Evolutionary conservation across 1,140 invertebrate species (phyloP).

Genomic region (Proales similis): DNA sequence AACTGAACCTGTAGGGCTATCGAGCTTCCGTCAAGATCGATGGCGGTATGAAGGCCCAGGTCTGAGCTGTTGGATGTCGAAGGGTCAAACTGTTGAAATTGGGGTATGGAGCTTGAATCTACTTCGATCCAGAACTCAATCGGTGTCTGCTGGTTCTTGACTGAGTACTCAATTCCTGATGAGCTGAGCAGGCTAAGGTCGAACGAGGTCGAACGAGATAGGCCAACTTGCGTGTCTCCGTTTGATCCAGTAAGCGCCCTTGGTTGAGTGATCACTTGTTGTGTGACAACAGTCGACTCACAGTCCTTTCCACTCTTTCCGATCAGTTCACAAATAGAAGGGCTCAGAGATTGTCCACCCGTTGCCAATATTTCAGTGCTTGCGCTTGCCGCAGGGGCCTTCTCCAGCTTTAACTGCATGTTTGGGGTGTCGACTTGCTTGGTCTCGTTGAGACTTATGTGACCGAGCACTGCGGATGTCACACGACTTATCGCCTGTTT

Average conservation of each 20-base stretch:
- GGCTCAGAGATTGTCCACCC: too few species aligned
- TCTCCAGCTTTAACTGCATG: too few species aligned
- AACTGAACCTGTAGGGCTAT: constrained; percentile 24
- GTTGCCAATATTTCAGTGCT: too few species aligned
- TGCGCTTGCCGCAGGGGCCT: too few species aligned
- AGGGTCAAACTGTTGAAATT: constrained; percentile 8
- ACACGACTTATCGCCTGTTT: too few species aligned
- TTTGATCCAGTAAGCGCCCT: constrained; percentile 10
- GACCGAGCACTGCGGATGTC: too few species aligned
- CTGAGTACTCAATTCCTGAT: constrained; percentile 11
- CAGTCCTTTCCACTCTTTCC: too few species aligned
- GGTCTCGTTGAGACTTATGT: too few species aligned
- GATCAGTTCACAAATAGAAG: too few species aligned
- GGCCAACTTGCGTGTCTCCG: constrained; percentile 17
- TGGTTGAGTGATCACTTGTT: too few species aligned
- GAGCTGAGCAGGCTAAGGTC: constrained; percentile 17
- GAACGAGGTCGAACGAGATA: constrained; percentile 25
- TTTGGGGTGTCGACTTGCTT: too few species aligned
- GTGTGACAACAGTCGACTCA: background rate
- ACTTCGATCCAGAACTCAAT: constrained; percentile 19
- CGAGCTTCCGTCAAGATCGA: constrained; percentile 2
- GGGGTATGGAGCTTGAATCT: background rate
- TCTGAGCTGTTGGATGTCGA: background rate
- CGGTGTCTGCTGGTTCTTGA: background rate
- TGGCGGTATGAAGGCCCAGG: background rate